phyloP scores from a whole-genome alignment of 1,140 invertebrate species.

The Amyelois transitella region DNA sequence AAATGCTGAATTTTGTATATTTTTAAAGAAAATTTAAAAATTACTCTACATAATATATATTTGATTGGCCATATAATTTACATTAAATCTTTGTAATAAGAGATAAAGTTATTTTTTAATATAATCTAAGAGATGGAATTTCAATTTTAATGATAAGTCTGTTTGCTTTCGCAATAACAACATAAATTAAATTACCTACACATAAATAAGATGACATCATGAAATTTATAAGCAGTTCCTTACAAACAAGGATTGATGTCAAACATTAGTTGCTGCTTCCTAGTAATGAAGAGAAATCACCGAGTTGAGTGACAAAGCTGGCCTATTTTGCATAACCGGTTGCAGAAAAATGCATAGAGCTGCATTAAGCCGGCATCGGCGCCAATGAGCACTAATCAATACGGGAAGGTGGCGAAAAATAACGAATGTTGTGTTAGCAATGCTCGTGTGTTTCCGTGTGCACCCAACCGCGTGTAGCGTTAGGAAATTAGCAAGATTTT shows the following conservation, averaged over 20 bases:
- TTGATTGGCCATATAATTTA: too few species aligned
- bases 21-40: too few species aligned
- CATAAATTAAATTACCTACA: too few species aligned
- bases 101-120: too few species aligned
- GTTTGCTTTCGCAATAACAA: too few species aligned
- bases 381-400: constrained; percentile 67
- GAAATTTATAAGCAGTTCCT: background rate
- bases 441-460: constrained; percentile 51
- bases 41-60: too few species aligned
- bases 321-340: background rate
- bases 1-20: too few species aligned
- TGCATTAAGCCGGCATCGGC: constrained; percentile 3
- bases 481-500: constrained; percentile 19
- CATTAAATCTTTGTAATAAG: too few species aligned
- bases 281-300: background rate
- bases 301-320: background rate
- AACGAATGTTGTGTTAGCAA: constrained; percentile 59
- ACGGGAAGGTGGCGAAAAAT: constrained; percentile 64
- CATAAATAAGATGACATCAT: background rate
- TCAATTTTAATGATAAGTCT: too few species aligned
- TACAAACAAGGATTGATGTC: background rate
- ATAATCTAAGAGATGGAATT: too few species aligned
- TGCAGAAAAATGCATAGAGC: background rate
- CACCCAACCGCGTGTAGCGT: constrained; percentile 25
- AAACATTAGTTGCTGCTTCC: background rate